Percentiles rank a stretch among this genome's conserved stretches.
phyloP scores from a whole-genome alignment of 2,888 invertebrate genomes.

The Venusia cambrica region DNA sequence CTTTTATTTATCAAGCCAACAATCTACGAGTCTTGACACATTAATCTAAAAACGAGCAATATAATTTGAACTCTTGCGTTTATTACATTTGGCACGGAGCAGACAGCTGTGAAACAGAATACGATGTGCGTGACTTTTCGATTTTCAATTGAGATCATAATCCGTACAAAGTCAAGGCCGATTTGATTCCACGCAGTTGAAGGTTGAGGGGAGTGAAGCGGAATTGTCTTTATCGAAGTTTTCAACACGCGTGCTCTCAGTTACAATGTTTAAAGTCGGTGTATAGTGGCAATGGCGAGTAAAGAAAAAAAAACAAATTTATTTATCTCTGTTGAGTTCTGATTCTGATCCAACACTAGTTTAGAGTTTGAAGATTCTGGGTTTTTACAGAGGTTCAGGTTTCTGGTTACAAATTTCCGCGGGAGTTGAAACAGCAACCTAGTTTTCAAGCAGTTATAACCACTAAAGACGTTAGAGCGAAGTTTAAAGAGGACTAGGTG shows the following conservation, averaged over 20 bases:
- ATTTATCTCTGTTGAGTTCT: too few relatives aligned
- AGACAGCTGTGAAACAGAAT: slow-evolving; percentile 52
- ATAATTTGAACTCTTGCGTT: slow-evolving; percentile 46
- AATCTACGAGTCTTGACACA: slow-evolving; percentile 41
- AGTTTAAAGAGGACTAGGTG: too few relatives aligned
- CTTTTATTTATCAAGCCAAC: slow-evolving; percentile 31
- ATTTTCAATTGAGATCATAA: slow-evolving; percentile 53
- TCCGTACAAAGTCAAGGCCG: slow-evolving; percentile 54
- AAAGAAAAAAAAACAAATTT: too few relatives aligned
- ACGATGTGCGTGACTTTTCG: slow-evolving; percentile 56
- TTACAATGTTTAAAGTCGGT: too few relatives aligned
- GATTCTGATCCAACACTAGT: too few relatives aligned
- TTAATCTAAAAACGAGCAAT: slow-evolving; percentile 51
- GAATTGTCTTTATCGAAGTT: slow-evolving; percentile 12
- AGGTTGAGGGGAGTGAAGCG: slow-evolving; percentile 22
- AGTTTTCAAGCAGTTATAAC: too few relatives aligned
- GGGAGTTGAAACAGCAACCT: too few relatives aligned
- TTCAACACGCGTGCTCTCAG: slow-evolving; percentile 1
- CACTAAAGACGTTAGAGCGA: too few relatives aligned
- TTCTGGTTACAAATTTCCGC: too few relatives aligned
- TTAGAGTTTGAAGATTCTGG: too few relatives aligned
- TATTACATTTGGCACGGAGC: slow-evolving; percentile 55
- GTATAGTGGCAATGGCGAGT: too few relatives aligned
- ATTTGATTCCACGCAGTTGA: slow-evolving; percentile 35
- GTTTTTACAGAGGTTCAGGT: too few relatives aligned